Evolutionary conservation across 2,113 vertebrate genomes (phyloP).

Genomic region (Prionailurus viverrinus): DNA sequence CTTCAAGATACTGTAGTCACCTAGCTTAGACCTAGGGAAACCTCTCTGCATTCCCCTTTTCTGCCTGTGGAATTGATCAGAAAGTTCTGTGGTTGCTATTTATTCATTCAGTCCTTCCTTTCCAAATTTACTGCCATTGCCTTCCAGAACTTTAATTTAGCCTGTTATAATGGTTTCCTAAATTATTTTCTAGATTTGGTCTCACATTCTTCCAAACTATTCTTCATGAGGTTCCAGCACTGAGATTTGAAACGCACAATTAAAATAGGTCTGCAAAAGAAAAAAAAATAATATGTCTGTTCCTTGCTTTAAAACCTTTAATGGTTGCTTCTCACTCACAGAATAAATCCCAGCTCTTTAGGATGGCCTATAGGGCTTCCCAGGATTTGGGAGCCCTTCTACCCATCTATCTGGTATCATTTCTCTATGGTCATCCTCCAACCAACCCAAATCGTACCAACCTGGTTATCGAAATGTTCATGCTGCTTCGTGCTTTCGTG

Average conservation of each 20-base stretch:
- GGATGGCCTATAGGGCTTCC: not conserved
- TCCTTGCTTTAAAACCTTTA: not conserved
- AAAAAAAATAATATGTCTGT: not conserved
- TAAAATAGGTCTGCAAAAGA: not conserved
- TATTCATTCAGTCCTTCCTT: constrained; percentile 33
- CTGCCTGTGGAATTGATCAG: not conserved
- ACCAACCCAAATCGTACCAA: not conserved
- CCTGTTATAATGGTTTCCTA: constrained; percentile 52
- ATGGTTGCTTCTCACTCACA: not conserved
- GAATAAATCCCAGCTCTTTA: constrained; percentile 7
- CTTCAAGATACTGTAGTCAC: not conserved
- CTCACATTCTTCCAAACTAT: constrained; percentile 23
- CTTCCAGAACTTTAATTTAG: constrained; percentile 3
- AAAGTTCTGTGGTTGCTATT: not conserved
- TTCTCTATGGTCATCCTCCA: not conserved
- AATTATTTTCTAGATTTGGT: constrained; percentile 55
- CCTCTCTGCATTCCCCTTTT: not conserved
- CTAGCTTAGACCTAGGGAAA: not conserved
- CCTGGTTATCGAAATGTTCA: not conserved
- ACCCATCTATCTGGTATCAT: not conserved
- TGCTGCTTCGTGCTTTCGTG: not conserved
- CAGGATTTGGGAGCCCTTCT: not conserved
- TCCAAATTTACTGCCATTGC: not conserved
- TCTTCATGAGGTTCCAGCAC: not conserved
- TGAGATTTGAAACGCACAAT: constrained; percentile 49